Evolutionary conservation across 2,113 vertebrate species (phyloP), one percentile per base, ranked within the genome.

Genomic region (Cyanocitta stelleri): DNA sequence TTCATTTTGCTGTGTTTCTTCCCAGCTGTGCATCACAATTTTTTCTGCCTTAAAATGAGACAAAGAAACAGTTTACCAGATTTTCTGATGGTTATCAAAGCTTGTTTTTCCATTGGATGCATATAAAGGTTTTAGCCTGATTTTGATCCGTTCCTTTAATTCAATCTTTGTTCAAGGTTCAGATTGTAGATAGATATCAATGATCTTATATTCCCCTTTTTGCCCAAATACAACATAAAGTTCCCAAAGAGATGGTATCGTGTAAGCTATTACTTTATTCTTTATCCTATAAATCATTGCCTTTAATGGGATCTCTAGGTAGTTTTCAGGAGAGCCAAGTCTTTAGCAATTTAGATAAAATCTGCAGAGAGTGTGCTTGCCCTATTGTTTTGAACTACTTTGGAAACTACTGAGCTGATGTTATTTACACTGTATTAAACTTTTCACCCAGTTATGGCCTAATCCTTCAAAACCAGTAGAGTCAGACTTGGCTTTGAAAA

Each of bases 261-360:
- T 59, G 13, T 55, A 41, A 22, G 7, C 62, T 82, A 21, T 83
- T 90, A 77, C 83, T 93, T 90, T 67, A 78, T 80, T 84, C 12
- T 90, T 83, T 79, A 59, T 85, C 46, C 84, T 90, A 71, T 93
- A 94, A 72, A 61, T 89, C 48, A 44, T 56, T 93, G 27, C 41
- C 19, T 91, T 87, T 79, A 84, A 82, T 88, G 41, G 49, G 23
- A 55, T 94, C 48, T 91, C 37, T 76, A 41, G 33, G 41, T 89
- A 33, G 44, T 32, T 79, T 92, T 76, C 41, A 66, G 66, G 76
- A 94, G 69, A 85, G 44, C 22, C 44, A 78, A 82, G 22, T 85
- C 64, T 64, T 44, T 58, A 92, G 41, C 52, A 84, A 79, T 97
- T 89, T 79, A 89, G 91, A 91, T 95, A 44, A 33, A 79, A 96